Percentiles rank a stretch among this genome's conserved stretches.
Evolutionary conservation across 2,797 vertebrate genomes (phyloP).

Genomic region (Hozukius guyotensis): DNA sequence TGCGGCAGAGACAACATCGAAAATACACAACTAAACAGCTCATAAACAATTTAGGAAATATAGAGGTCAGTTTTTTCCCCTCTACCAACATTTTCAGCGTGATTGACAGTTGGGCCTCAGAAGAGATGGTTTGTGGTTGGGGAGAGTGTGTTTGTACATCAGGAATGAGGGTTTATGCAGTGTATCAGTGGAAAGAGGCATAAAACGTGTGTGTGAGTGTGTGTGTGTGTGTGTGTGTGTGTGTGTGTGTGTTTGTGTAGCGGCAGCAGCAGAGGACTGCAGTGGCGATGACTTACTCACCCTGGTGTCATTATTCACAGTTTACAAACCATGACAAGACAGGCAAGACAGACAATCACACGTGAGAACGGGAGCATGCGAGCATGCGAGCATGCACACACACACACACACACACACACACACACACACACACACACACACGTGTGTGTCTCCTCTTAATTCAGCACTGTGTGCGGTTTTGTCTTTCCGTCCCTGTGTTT

Average conservation of each 20-base stretch:
- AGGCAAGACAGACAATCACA: slow-evolving; percentile 24
- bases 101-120: slow-evolving; percentile 53
- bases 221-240: slow-evolving; percentile 12
- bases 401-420: background rate
- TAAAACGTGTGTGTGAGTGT: slow-evolving; percentile 2
- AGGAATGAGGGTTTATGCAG: slow-evolving; percentile 50
- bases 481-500: slow-evolving; percentile 67
- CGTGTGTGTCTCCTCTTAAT: slow-evolving; percentile 9
- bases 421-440: background rate
- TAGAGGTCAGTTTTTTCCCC: slow-evolving; percentile 11
- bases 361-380: background rate
- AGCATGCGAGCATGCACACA: background rate
- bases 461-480: slow-evolving; percentile 57
- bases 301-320: slow-evolving; percentile 66
- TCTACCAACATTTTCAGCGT: slow-evolving; percentile 16
- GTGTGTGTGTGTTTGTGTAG: background rate
- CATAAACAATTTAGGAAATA: slow-evolving; percentile 39
- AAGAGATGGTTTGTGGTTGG: slow-evolving; percentile 37
- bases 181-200: slow-evolving; percentile 45
- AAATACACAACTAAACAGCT: slow-evolving; percentile 40
- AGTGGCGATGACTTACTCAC: slow-evolving; percentile 52
- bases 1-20: slow-evolving; percentile 15
- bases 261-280: slow-evolving; percentile 1
- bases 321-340: slow-evolving; percentile 67
- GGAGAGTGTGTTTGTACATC: slow-evolving; percentile 43